These are phyloP conservation scores for Drosophila repletoides DNA, from an alignment of 1,140 invertebrate species.

Conservation along the genomic window DNA sequence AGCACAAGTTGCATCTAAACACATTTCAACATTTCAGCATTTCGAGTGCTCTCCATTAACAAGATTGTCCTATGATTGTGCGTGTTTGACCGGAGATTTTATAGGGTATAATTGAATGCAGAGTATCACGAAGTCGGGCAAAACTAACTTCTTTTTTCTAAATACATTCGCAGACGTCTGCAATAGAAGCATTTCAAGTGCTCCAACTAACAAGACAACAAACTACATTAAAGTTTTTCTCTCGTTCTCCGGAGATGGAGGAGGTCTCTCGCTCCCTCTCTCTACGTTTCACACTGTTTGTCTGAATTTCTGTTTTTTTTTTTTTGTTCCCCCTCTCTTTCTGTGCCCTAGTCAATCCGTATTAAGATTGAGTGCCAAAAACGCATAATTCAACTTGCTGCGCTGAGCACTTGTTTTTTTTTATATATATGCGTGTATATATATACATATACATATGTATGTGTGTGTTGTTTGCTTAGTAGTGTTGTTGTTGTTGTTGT, in stretches of 20 bases:
- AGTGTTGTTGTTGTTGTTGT: conserved; percentile 11
- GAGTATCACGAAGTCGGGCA: too few relatives aligned
- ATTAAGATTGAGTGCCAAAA: conserved; percentile 70
- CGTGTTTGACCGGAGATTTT: too few relatives aligned
- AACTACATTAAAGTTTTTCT: conserved; percentile 4
- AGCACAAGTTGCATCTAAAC: too few relatives aligned
- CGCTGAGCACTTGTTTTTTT: conserved; percentile 42
- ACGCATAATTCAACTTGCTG: conserved; percentile 72
- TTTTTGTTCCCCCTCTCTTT: background rate
- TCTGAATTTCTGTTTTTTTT: conserved; percentile 1
- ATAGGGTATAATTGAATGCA: too few relatives aligned
- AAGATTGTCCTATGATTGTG: too few relatives aligned
- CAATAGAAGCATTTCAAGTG: background rate
- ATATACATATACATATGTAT: background rate
- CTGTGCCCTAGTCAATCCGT: conserved; percentile 15
- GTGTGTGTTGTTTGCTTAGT: conserved; percentile 4
- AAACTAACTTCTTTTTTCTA: too few relatives aligned
- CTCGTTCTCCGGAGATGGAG: background rate
- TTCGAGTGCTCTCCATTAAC: too few relatives aligned
- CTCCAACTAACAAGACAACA: background rate
- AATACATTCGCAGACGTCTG: background rate
- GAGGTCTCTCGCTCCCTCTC: background rate
- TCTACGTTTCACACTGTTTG: background rate
- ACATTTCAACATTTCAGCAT: too few relatives aligned
- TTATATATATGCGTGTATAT: too few relatives aligned